Conservation (phyloP, 2,797 vertebrate genomes). For the Fundulus diaphanus region DNA sequence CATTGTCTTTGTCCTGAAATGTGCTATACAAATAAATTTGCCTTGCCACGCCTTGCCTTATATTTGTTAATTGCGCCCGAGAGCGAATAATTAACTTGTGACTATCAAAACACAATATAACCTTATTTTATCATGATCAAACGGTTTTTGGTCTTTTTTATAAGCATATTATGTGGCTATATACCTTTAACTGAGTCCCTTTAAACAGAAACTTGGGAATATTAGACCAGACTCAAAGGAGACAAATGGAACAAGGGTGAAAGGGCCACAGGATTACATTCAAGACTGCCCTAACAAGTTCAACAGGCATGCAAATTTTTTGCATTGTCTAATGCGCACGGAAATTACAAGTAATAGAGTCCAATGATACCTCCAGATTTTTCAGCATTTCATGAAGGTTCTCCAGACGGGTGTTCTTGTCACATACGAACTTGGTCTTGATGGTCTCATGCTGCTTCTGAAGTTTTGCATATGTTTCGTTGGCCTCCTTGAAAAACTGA, state of each 20-base stretch:
- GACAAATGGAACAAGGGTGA: neutral
- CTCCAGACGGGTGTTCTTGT: slow-evolving; percentile 88
- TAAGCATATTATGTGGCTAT: too few species aligned
- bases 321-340: neutral
- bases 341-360: neutral
- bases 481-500: slow-evolving; percentile 96
- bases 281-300: slow-evolving; percentile 15
- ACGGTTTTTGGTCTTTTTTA: too few species aligned
- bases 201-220: neutral
- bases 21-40: too few species aligned
- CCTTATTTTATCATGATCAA: too few species aligned
- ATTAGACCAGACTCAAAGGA: neutral
- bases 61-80: too few species aligned
- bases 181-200: too few species aligned
- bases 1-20: too few species aligned
- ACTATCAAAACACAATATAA: too few species aligned
- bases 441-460: slow-evolving; percentile 88
- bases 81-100: too few species aligned
- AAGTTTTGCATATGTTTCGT: slow-evolving; percentile 87
- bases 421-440: slow-evolving; percentile 88
- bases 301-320: slow-evolving; percentile 1
- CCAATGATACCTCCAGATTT: slow-evolving; percentile 87
- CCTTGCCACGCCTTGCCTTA: too few species aligned
- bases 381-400: slow-evolving; percentile 88
- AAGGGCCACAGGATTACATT: neutral